Percentiles rank a stretch among this genome's conserved stretches.
These are phyloP conservation scores for Patagioenas fasciata DNA, from an alignment of 2,113 vertebrate species.

Conservation along the genomic window DNA sequence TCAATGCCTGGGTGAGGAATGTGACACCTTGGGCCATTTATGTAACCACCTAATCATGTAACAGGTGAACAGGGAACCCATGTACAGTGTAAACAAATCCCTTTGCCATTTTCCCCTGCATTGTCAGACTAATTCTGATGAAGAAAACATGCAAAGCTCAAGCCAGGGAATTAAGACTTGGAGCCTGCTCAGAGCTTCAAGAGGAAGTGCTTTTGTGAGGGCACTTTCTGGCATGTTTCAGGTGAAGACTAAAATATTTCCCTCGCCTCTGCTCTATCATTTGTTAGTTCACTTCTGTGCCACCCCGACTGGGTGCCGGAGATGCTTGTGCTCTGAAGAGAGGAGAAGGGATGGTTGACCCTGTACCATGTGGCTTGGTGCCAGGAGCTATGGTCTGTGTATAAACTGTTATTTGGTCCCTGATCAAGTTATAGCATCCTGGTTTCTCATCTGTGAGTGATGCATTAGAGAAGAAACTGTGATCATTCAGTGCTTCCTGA, in stretches of 20 bases:
- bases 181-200: neutral
- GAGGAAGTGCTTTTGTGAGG: constrained; percentile 1
- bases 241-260: neutral
- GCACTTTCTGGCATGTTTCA: neutral
- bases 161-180: neutral
- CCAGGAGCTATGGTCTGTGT: neutral
- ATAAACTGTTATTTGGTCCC: neutral
- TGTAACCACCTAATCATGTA: neutral
- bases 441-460: neutral
- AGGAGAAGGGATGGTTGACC: neutral
- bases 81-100: constrained; percentile 41
- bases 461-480: neutral
- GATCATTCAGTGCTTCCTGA: neutral
- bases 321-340: neutral
- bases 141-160: neutral
- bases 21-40: constrained; percentile 13
- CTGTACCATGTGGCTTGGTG: neutral
- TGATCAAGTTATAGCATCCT: neutral
- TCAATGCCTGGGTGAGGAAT: neutral
- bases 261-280: neutral
- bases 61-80: constrained; percentile 14
- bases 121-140: neutral
- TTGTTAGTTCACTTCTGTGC: neutral
- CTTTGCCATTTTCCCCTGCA: neutral
- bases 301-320: neutral